Base-by-base conservation (phyloP, 2,888 invertebrate species). In the Nezara viridula region DNA sequence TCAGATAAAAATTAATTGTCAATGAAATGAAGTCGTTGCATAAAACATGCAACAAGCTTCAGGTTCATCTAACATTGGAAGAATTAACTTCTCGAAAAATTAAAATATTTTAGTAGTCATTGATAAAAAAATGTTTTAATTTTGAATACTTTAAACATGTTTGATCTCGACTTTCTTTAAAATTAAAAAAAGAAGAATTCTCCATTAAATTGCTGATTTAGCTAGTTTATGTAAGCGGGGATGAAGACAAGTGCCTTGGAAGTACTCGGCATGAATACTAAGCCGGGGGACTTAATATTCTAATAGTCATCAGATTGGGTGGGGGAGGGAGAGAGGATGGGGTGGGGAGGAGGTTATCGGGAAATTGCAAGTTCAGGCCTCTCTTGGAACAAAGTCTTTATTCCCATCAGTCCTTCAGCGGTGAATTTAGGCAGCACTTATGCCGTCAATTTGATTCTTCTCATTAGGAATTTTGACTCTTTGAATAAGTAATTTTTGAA, bases 251-350 rank as follows among this genome's bases (percentile, higher is more conserved):
- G 81, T 81, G 44, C n/a, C n/a, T 81, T 44, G 44, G n/a, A n/a
- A 81, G 81, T 81, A 44, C 81, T 77, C 14, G n/a, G 44, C 12
- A 81, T 44, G 40, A 81, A 40, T 81, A 81, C 40, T 81, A 81
- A 47, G 12, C 44, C n/a, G 44, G 81, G 81, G 44, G 81, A 81
- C 81, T 81, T 81, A 81, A 81, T 81, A 81, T 81, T 81, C 81
- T 81, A 81, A 81, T 81, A 81, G 81, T 81, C 81, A 81, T 81
- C 81, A 81, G 81, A 81, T 81, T 47, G 81, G 24, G 14, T 40
- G 44, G 14, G 19, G 77, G 73, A 14, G 73, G 14, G 73, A 7
- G 16, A 32, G 32, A 19, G 16, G 9, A 19, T 9, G 2, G 77
- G 60, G 4, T 16, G 40, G 77, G 47, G 81, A 5, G 24, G 40